Evolutionary conservation across 2,113 vertebrate genomes (phyloP).

Genomic region (Diphyllodes magnificus): DNA sequence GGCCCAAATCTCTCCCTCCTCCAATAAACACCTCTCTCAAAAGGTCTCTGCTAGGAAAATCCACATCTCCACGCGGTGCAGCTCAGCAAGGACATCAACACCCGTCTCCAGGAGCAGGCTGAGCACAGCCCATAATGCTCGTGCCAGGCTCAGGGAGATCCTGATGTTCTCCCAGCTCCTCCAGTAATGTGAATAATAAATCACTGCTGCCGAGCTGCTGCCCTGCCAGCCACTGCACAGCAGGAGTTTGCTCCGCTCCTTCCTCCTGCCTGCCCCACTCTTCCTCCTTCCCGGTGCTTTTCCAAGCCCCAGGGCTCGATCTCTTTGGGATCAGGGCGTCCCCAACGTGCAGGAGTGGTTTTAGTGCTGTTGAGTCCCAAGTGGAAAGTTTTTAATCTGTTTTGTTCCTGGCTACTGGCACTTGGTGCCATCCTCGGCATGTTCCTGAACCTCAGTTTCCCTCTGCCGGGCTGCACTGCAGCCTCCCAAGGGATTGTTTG

Average conservation of each 20-base stretch:
- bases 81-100: not conserved
- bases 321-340: not conserved
- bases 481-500: not conserved
- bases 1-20: not conserved
- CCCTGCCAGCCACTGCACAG: not conserved
- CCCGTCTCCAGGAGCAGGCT: not conserved
- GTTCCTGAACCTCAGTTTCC: not conserved
- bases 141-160: not conserved
- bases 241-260: not conserved
- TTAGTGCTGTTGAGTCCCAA: not conserved
- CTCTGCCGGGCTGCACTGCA: not conserved
- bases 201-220: not conserved
- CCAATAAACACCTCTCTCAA: not conserved
- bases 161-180: slow-evolving; percentile 13
- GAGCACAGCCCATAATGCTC: not conserved
- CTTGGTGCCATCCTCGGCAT: accelerated
- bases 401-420: not conserved
- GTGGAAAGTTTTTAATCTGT: not conserved
- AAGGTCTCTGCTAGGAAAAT: not conserved
- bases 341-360: not conserved
- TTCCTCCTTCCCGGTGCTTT: not conserved
- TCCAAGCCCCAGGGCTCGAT: not conserved
- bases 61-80: not conserved
- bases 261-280: not conserved
- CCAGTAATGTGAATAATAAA: not conserved